Evolutionary conservation across 2,113 vertebrate genomes (phyloP).

Genomic region (Anoura caudifer): DNA sequence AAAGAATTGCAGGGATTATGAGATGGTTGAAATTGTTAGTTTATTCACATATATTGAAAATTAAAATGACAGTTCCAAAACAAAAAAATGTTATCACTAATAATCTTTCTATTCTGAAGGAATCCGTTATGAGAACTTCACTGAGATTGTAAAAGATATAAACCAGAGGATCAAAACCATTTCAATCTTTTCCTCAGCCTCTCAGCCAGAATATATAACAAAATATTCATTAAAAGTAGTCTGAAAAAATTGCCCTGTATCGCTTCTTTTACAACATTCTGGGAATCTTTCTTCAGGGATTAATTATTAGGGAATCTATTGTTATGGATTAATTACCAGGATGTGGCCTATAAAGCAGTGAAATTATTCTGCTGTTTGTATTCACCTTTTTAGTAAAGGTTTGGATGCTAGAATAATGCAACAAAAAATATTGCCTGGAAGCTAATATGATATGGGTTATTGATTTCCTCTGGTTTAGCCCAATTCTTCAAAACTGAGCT

Average conservation of each 20-base stretch:
- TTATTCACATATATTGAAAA: not conserved
- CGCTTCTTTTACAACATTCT: not conserved
- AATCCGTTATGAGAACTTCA: not conserved
- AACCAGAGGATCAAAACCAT: not conserved
- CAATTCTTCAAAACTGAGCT: conserved; percentile 7
- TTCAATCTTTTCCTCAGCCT: conserved; percentile 11
- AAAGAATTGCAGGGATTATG: not conserved
- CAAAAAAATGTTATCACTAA: not conserved
- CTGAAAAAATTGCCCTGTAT: not conserved
- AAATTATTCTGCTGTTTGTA: conserved; percentile 11
- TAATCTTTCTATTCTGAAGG: not conserved
- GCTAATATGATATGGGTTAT: not conserved
- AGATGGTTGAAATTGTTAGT: not conserved
- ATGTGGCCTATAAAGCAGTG: not conserved
- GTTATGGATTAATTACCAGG: not conserved
- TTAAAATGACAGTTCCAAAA: not conserved
- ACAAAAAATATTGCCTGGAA: not conserved
- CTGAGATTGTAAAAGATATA: not conserved
- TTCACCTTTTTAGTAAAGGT: not conserved
- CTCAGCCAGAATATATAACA: conserved; percentile 14
- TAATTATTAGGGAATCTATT: not conserved
- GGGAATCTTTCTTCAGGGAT: conserved; percentile 3
- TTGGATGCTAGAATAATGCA: conserved; percentile 9
- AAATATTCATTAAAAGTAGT: not conserved
- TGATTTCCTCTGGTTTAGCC: not conserved